Percentiles rank a stretch among this genome's conserved stretches.
Evolutionary conservation across 2,797 vertebrate genomes (phyloP).

Genomic region (Pampus argenteus): DNA sequence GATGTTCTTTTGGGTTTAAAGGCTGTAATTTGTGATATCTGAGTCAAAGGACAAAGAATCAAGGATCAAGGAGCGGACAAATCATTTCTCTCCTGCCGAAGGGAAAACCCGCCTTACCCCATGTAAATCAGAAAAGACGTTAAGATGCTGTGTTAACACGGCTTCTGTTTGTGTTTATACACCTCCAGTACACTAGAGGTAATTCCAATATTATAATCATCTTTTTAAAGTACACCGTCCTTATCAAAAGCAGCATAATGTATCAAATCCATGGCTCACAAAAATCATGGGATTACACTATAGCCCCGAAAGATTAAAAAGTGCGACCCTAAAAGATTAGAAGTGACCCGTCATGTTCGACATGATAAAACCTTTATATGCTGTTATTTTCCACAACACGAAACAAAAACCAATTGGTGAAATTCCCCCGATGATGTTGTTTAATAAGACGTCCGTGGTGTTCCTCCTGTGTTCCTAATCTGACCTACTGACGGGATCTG

Average conservation of each 20-base stretch:
- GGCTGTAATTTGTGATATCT: background rate
- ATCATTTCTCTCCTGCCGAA: background rate
- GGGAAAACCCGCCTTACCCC: background rate
- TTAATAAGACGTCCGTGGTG: conserved; percentile 17
- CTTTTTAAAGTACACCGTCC: conserved; percentile 56
- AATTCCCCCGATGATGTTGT: conserved; percentile 29
- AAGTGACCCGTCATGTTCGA: conserved; percentile 68
- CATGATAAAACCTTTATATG: conserved; percentile 67
- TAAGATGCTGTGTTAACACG: conserved; percentile 3
- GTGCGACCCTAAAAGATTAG: conserved; percentile 74
- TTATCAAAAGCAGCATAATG: conserved; percentile 63
- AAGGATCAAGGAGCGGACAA: background rate
- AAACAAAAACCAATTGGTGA: conserved; percentile 41
- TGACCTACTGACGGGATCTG: conserved; percentile 30
- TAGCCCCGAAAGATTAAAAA: conserved; percentile 75
- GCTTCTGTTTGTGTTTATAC: conserved; percentile 15
- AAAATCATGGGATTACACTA: conserved; percentile 78
- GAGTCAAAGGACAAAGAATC: background rate
- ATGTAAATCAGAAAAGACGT: conserved; percentile 15
- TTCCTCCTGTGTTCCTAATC: conserved; percentile 2
- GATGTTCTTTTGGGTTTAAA: background rate
- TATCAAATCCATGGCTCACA: conserved; percentile 71
- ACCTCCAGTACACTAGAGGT: conserved; percentile 33
- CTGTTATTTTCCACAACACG: conserved; percentile 42
- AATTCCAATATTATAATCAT: conserved; percentile 63